Percentiles rank a stretch among this genome's conserved stretches.
phyloP scores from a whole-genome alignment of 2,113 vertebrate species.

The Hoplias malabaricus region DNA sequence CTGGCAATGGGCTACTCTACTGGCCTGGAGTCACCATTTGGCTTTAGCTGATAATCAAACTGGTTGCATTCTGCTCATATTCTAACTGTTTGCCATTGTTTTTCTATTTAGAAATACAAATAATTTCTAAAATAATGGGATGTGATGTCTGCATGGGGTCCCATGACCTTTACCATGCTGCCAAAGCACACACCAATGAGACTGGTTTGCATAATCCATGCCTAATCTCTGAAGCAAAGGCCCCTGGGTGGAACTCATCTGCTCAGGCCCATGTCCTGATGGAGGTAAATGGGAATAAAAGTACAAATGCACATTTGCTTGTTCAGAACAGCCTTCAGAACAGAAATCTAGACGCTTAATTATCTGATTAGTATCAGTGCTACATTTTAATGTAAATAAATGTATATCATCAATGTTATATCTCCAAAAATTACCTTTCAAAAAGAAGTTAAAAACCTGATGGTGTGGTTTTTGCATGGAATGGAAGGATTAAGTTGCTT shows the following conservation, averaged over 20 bases:
- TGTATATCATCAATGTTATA: background rate
- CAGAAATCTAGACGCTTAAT: background rate
- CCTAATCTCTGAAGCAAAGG: slow-evolving; percentile 39
- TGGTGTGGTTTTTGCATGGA: no score
- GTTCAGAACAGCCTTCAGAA: background rate
- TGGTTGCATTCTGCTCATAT: background rate
- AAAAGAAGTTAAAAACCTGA: no score
- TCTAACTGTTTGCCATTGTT: no score
- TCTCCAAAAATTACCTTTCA: no score
- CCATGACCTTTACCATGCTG: slow-evolving; percentile 46
- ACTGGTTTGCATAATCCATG: slow-evolving; percentile 46
- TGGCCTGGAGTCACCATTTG: background rate
- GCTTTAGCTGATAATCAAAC: background rate
- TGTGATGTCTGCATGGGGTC: slow-evolving; percentile 26
- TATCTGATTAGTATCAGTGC: background rate
- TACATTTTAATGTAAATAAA: background rate
- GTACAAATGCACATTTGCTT: background rate
- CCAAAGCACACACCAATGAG: slow-evolving; percentile 38
- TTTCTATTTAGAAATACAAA: no score
- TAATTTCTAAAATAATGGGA: no score
- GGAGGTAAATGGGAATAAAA: background rate
- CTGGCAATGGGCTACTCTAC: background rate
- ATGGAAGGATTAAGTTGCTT: background rate
- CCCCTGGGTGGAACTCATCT: slow-evolving; percentile 53
- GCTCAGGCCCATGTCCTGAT: slow-evolving; percentile 27